Conservation (phyloP, 2,113 vertebrate species). For the Reinhardtius hippoglossoides region DNA sequence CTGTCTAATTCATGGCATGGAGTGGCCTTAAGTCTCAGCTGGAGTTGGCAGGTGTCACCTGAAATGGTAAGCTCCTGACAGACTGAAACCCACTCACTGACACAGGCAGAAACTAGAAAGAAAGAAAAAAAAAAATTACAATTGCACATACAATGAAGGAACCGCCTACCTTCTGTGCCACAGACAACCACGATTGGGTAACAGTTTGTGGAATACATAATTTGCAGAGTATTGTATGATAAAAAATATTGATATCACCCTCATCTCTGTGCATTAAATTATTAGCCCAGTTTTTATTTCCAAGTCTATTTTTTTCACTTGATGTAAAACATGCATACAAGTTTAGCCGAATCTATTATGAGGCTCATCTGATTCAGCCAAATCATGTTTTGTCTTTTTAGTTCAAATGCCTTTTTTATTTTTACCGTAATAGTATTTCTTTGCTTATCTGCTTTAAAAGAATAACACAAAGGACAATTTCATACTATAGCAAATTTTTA, state of each 20-base stretch:
- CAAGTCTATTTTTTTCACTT: no score
- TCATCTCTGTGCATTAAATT: neutral
- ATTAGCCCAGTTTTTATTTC: no score
- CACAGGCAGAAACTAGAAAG: conserved; percentile 44
- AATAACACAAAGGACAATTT: no score
- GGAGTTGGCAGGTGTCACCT: conserved; percentile 56
- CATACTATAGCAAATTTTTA: no score
- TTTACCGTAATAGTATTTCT: no score
- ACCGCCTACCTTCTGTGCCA: no score
- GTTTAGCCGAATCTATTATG: no score
- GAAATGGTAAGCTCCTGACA: conserved; percentile 27
- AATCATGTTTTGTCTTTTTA: no score
- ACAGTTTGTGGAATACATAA: neutral
- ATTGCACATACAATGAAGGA: neutral
- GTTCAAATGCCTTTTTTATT: no score
- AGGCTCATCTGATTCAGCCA: no score
- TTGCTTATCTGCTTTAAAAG: no score
- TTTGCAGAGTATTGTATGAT: neutral
- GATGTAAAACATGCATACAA: neutral
- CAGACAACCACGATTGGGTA: neutral
- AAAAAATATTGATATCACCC: neutral
- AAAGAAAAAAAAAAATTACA: no score
- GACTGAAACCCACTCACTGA: conserved; percentile 56
- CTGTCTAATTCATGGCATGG: conserved; percentile 8
- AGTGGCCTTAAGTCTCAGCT: conserved; percentile 55